A percentile compares a stretch with the other conserved stretches of the same genome.
Evolutionary conservation across 2,113 vertebrate species (phyloP).

Genomic region (Osmerus mordax): DNA sequence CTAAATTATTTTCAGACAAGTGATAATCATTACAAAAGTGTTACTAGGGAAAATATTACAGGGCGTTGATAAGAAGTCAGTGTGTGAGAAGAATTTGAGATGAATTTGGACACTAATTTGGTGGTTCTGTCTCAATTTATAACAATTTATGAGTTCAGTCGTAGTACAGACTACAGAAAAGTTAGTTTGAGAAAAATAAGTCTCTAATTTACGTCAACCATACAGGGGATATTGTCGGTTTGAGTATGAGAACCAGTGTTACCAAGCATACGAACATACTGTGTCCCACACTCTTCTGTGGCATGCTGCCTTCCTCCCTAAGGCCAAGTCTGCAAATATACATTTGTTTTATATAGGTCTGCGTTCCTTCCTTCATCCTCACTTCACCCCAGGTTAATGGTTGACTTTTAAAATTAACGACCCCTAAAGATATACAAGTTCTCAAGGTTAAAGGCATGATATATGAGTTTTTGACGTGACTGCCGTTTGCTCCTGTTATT

Average conservation of each 20-base stretch:
- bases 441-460: constrained; percentile 50
- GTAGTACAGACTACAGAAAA: background rate
- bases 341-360: constrained; percentile 57
- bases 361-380: constrained; percentile 36
- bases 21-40: too few species aligned
- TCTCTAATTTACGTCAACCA: background rate
- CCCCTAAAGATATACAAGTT: constrained; percentile 62
- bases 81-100: too few species aligned
- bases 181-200: too few species aligned
- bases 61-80: too few species aligned
- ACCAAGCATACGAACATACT: background rate
- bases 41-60: too few species aligned
- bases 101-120: too few species aligned
- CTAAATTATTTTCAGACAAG: too few species aligned
- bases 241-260: background rate
- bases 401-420: constrained; percentile 68
- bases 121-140: too few species aligned
- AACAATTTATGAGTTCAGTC: background rate
- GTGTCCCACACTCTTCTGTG: constrained; percentile 5
- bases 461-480: constrained; percentile 49
- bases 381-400: constrained; percentile 62
- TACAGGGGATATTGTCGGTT: background rate
- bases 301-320: constrained; percentile 11
- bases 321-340: constrained; percentile 33
- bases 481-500: constrained; percentile 22